Evolutionary conservation across 35 echinoderm and acorn worm species (phyloP), one percentile per base, ranked within the genome.

Genomic region (Apostichopus japonicus): DNA sequence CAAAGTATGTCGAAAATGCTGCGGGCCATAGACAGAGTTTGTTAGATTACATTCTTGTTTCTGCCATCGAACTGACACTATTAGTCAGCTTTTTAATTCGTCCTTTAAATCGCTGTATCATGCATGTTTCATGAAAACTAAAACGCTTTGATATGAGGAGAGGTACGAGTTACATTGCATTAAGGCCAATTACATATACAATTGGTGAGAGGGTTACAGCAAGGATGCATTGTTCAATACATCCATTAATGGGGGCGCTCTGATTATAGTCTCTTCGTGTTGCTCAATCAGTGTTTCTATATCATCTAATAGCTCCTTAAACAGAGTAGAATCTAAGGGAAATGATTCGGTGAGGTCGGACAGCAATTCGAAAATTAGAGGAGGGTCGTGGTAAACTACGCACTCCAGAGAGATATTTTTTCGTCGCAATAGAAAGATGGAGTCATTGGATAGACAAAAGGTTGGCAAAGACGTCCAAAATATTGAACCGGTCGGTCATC

Each of bases 261-360:
- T 89, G 4, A 72, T 23, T 1, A 89, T 6, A 67, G 14, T n/a
- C 6, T 25, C 62, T 62, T 63, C 15, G 67, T 89, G 86, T 24
- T 82, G 55, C 21, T 2, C 9, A 6, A 92, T 11, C 19, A 81
- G 54, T 14, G 19, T 59, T 24, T 27, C 17, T 4, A 93, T 65
- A 17, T 86, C 33, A 11, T n/a, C 62, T 1, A 93, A 27, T 15
- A 93, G 10, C 10, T 52, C 27, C 9, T n/a, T 52, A 19, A 77
- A 72, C 7, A 77, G 16, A 0, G 13, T 22, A 6, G 70, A 23
- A 77, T 87, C 54, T 56, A 79, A 55, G 17, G 86, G 86, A 44
- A 10, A 79, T 1, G 72, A 75, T 79, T 95, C 94, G 21, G 56
- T 87, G 6, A 90, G 94, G 79, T 95, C 94, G 24, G 8, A 54